phyloP scores from a whole-genome alignment of 2,797 vertebrate species.

The Clarias platycephalus region DNA sequence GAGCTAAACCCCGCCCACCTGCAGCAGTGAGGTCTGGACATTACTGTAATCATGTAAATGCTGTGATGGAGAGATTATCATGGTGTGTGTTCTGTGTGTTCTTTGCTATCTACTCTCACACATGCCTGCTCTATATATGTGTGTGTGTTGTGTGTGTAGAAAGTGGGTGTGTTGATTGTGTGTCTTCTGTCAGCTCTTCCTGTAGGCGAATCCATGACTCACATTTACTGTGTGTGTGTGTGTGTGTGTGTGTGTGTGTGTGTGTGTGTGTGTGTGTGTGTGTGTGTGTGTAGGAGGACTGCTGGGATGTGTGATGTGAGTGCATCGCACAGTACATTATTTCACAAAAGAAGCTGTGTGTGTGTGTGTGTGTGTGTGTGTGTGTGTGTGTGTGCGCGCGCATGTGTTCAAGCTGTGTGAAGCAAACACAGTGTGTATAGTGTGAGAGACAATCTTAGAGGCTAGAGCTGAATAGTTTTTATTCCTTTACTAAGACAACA shows the following conservation, averaged over 20 bases:
- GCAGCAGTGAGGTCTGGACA: constrained; percentile 1
- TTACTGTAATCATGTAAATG: constrained; percentile 8
- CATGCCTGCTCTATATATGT: not conserved
- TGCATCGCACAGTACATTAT: constrained; percentile 39
- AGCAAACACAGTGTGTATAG: constrained; percentile 13
- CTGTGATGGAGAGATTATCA: not conserved
- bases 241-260: constrained; percentile 30
- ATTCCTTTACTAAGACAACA: not conserved
- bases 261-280: constrained; percentile 20
- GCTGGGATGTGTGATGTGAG: constrained; percentile 39
- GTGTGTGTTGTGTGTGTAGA: constrained; percentile 4
- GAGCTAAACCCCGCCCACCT: not conserved
- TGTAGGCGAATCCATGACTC: constrained; percentile 56
- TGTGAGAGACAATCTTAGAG: not conserved
- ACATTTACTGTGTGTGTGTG: constrained; percentile 32
- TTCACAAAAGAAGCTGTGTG: constrained; percentile 36
- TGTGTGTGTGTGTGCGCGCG: not conserved
- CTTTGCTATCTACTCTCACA: not conserved
- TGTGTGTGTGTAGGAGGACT: constrained; percentile 42
- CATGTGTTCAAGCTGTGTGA: not conserved
- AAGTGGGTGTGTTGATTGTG: constrained; percentile 49
- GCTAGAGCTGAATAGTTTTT: not conserved
- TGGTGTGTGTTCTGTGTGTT: not conserved
- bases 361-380: constrained; percentile 17
- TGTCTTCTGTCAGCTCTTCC: constrained; percentile 28